Conservation (phyloP, 2,888 invertebrate species). For the Leptura quadrifasciata region DNA sequence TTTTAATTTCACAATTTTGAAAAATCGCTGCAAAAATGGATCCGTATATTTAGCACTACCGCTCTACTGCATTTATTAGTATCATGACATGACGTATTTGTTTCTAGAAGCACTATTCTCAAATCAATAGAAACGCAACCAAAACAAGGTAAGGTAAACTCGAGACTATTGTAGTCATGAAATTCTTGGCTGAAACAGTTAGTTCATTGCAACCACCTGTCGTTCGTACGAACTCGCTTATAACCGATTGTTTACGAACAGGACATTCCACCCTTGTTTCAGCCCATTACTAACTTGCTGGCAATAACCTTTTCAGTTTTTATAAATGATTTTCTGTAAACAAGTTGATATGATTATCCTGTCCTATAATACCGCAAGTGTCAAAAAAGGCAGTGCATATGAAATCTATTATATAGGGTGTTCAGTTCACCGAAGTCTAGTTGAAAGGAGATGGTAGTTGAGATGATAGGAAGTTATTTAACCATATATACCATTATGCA, state of each 20-base stretch:
- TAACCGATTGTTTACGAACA: slow-evolving; percentile 13
- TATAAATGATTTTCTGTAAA: no score
- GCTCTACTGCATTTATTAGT: slow-evolving; percentile 31
- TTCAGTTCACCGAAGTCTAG: no score
- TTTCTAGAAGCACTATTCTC: slow-evolving; percentile 43
- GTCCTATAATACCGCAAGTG: no score
- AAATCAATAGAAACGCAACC: slow-evolving; percentile 49
- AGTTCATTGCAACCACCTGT: slow-evolving; percentile 43
- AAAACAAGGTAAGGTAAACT: slow-evolving; percentile 26
- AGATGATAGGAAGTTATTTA: no score
- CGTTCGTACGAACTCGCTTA: slow-evolving; percentile 35
- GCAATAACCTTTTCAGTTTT: slow-evolving; percentile 15
- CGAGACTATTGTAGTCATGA: slow-evolving; percentile 31
- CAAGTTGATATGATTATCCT: no score
- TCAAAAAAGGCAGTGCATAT: no score
- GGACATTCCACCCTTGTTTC: slow-evolving; percentile 33
- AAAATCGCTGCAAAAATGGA: slow-evolving; percentile 2
- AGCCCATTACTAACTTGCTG: slow-evolving; percentile 1
- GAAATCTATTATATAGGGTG: no score
- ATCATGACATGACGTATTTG: slow-evolving; percentile 40
- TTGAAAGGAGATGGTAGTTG: no score
- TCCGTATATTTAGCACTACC: slow-evolving; percentile 34
- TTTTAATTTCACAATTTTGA: slow-evolving; percentile 4
- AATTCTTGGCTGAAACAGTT: slow-evolving; percentile 33
- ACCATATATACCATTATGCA: no score